phyloP scores from a whole-genome alignment of 2,888 invertebrate species.

The Beris morrisii region DNA sequence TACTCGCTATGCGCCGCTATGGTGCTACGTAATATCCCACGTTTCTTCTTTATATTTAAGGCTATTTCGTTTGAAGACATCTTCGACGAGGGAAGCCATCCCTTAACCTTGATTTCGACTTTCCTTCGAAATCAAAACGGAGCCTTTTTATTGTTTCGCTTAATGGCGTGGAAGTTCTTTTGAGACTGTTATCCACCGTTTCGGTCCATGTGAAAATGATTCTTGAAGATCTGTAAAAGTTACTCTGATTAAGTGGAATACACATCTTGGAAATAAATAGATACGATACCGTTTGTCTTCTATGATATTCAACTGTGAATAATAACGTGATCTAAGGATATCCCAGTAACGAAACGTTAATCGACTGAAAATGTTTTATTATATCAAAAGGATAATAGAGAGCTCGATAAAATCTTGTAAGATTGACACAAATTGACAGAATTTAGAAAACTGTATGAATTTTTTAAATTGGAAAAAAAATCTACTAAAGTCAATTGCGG shows the following conservation, averaged over 20 bases:
- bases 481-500: no score
- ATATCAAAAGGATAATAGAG: constrained; percentile 14
- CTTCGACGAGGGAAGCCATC: constrained; percentile 6
- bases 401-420: constrained; percentile 28
- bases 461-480: no score
- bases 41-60: background rate
- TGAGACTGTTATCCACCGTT: constrained; percentile 25
- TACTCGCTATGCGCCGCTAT: background rate
- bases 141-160: constrained; percentile 28
- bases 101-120: constrained; percentile 18
- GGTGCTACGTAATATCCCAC: background rate
- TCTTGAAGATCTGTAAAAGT: constrained; percentile 16
- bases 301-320: constrained; percentile 25
- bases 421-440: background rate
- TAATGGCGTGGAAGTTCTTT: constrained; percentile 28
- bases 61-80: constrained; percentile 9
- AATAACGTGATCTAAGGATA: constrained; percentile 5
- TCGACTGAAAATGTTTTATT: constrained; percentile 33
- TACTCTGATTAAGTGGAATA: constrained; percentile 30
- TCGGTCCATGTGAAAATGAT: constrained; percentile 27
- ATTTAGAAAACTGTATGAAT: no score
- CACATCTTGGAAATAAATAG: constrained; percentile 32
- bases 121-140: constrained; percentile 14
- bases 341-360: constrained; percentile 18
- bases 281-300: constrained; percentile 24